Evolutionary conservation across 2,888 invertebrate species (phyloP).

Genomic region (Phengaris alcon): DNA sequence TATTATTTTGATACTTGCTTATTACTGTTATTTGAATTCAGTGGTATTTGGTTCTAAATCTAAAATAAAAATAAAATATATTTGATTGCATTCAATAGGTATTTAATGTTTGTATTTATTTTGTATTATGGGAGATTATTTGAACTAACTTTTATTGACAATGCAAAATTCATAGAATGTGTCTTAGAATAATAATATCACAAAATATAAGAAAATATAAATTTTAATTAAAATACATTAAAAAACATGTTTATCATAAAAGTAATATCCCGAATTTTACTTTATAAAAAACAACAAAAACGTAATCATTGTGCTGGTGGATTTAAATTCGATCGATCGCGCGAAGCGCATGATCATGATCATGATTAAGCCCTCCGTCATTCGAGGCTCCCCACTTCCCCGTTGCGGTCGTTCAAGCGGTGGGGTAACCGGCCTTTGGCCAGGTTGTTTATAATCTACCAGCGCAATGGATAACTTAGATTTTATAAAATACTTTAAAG

Average conservation of each 20-base stretch:
- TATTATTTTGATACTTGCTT: constrained; percentile 21
- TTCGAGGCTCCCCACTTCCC: too few relatives aligned
- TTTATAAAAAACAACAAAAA: constrained; percentile 3
- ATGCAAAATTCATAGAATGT: background rate
- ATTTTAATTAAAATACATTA: background rate
- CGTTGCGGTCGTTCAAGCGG: too few relatives aligned
- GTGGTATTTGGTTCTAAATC: background rate
- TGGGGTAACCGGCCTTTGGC: too few relatives aligned
- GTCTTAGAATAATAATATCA: too few relatives aligned
- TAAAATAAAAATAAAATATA: background rate
- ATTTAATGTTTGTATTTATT: constrained; percentile 4
- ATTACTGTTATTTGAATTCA: constrained; percentile 9
- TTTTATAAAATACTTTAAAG: too few relatives aligned
- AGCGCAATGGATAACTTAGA: too few relatives aligned
- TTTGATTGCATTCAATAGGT: background rate
- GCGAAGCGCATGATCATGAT: too few relatives aligned
- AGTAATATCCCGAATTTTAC: background rate
- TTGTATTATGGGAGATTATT: background rate
- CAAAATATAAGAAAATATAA: too few relatives aligned
- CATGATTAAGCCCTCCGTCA: too few relatives aligned
- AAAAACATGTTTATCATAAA: constrained; percentile 7
- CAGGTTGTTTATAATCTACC: too few relatives aligned
- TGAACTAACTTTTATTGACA: background rate
- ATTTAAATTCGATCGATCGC: constrained; percentile 16
- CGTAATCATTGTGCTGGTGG: constrained; percentile 5